Base-by-base conservation (phyloP, 2,113 vertebrate species). In the Colinus virginianus region DNA sequence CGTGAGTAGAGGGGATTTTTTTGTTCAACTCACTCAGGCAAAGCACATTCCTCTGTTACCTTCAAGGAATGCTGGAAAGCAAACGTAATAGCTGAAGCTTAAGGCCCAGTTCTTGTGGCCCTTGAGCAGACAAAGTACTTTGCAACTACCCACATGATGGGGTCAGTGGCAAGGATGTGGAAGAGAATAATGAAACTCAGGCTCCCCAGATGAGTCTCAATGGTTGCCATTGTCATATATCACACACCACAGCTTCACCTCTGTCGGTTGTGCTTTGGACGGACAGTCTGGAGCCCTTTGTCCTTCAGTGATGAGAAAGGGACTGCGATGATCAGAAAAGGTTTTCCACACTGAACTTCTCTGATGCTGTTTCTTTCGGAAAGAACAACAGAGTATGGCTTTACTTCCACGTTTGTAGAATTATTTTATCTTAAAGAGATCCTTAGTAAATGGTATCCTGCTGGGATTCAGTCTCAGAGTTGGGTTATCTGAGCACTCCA, bases 401-500 rank as follows among this genome's bases (percentile, higher is more conserved):
- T 84, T 78, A 78, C 92, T 88, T 78, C 80, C 58, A 68, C 45
- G 36, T 94, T 84, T 90, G 62, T 36, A 69, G 83, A 61, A 75
- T 75, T 56, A 79, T 9, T 53, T 72, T 68, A 23, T 69, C 61
- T 56, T 59, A 32, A 55, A 88, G 79, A 46, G 59, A 55, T 58
- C 71, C 76, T 67, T 95, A 67, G 91, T 94, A 91, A 94, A 80
- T 67, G 43, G 51, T 62, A 10, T 72, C 85, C 91, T 63, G 64
- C 82, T 88, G 90, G 71, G 84, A 19, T 16, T 74, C 78, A 38
- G 25, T 90, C 28, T 90, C 28, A 53, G 84, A 49, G 59, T 5
- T 86, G 40, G 13, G 42, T 94, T 96, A 93, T 93, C 75, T 87
- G 91, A 90, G 76, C 46, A 9, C 55, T 83, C 68, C 91, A 94